Percentiles rank a stretch among this genome's conserved stretches.
Conservation (phyloP, 2,113 vertebrate genomes). For the Corythornis vintsioides region DNA sequence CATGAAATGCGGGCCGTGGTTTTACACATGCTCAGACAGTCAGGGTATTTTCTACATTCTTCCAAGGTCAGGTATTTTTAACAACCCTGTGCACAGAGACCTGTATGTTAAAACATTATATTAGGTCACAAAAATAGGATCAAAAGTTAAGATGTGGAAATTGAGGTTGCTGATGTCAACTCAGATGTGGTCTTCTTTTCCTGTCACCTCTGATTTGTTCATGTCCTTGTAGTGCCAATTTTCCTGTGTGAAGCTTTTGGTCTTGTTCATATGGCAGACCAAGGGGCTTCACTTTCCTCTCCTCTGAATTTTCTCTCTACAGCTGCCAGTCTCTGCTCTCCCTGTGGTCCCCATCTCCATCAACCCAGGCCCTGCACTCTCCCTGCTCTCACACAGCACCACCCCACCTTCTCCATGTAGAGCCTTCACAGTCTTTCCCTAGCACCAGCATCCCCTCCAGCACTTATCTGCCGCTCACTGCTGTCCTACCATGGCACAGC, state of each 20-base stretch:
- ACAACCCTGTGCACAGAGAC: background rate
- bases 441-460: background rate
- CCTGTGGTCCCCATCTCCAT: background rate
- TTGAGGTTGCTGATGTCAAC: background rate
- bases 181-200: background rate
- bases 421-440: background rate
- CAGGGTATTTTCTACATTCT: background rate
- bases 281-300: background rate
- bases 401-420: background rate
- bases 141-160: constrained; percentile 35
- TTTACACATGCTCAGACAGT: background rate
- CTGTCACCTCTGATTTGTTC: background rate
- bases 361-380: background rate
- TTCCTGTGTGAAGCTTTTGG: background rate
- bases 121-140: constrained; percentile 23
- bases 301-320: background rate
- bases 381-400: background rate
- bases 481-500: background rate
- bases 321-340: background rate
- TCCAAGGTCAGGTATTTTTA: constrained; percentile 60
- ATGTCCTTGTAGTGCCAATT: background rate
- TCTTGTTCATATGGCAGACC: background rate
- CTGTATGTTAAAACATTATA: background rate
- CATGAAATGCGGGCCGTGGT: background rate
- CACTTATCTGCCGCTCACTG: background rate